Conservation (phyloP, 2,797 vertebrate species). For the Poecilia velifera region DNA sequence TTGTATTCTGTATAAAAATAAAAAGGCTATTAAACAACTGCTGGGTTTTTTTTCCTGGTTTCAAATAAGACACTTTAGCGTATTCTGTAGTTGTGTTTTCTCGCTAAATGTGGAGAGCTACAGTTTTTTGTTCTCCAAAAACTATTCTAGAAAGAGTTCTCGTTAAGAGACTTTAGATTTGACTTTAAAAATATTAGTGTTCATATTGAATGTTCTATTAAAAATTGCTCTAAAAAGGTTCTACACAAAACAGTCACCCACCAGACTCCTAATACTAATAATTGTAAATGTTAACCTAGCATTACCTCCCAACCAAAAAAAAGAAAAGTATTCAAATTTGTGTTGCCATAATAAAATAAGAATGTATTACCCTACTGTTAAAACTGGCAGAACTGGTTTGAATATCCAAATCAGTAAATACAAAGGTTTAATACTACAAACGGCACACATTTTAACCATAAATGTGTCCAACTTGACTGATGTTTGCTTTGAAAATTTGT, state of each 20-base stretch:
- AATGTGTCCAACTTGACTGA: background rate
- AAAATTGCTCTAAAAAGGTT: background rate
- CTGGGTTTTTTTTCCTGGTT: background rate
- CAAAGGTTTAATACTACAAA: background rate
- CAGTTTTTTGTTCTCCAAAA: constrained; percentile 1
- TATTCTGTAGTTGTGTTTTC: background rate
- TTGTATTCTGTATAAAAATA: constrained; percentile 86
- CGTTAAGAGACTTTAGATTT: background rate
- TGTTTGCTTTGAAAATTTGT: background rate
- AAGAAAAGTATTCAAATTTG: background rate
- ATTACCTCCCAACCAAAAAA: background rate
- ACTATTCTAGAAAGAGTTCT: background rate
- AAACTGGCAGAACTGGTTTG: background rate
- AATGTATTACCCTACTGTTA: background rate
- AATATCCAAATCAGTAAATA: background rate
- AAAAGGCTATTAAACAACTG: constrained; percentile 28
- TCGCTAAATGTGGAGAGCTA: constrained; percentile 2
- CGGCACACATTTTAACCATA: background rate
- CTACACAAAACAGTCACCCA: background rate
- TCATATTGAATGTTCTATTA: background rate
- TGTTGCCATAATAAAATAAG: background rate
- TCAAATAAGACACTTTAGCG: background rate
- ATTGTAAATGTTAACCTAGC: background rate
- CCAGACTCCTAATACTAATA: too few species aligned
- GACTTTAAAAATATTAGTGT: background rate